Evolutionary conservation across 2,888 invertebrate species (phyloP).

Genomic region (Callyntrura sp.): DNA sequence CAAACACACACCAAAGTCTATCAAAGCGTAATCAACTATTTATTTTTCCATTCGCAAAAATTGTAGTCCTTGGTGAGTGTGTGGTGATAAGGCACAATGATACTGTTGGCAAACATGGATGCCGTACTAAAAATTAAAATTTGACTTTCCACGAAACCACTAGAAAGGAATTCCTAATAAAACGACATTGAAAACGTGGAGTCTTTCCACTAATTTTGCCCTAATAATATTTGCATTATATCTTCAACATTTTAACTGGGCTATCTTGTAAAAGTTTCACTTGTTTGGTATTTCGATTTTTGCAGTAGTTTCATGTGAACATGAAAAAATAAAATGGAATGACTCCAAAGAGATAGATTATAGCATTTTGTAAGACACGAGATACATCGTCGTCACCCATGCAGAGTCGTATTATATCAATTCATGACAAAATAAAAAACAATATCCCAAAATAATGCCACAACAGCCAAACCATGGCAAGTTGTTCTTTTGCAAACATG

Average conservation of each 20-base stretch:
- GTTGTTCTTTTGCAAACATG: background rate
- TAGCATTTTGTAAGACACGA: background rate
- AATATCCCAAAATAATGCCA: background rate
- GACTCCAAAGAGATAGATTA: slow-evolving; percentile 49
- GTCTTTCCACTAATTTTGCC: slow-evolving; percentile 57
- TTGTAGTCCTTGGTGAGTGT: background rate
- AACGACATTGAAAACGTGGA: slow-evolving; percentile 32
- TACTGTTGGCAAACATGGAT: background rate
- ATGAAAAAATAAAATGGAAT: slow-evolving; percentile 43
- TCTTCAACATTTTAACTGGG: slow-evolving; percentile 28
- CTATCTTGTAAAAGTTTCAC: slow-evolving; percentile 15
- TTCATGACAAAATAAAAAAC: background rate
- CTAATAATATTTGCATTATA: background rate
- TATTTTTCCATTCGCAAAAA: slow-evolving; percentile 20
- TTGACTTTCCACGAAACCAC: background rate
- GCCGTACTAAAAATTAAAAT: background rate
- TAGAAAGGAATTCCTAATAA: background rate
- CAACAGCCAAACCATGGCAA: background rate
- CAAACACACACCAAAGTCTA: background rate
- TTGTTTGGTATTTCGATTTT: slow-evolving; percentile 70
- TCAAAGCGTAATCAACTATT: background rate
- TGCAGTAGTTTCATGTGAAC: slow-evolving; percentile 61
- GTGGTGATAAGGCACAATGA: background rate
- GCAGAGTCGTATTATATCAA: background rate
- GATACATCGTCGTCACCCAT: background rate